Base-by-base conservation (phyloP, 2,797 vertebrate genomes). In the Astyanax mexicanus region DNA sequence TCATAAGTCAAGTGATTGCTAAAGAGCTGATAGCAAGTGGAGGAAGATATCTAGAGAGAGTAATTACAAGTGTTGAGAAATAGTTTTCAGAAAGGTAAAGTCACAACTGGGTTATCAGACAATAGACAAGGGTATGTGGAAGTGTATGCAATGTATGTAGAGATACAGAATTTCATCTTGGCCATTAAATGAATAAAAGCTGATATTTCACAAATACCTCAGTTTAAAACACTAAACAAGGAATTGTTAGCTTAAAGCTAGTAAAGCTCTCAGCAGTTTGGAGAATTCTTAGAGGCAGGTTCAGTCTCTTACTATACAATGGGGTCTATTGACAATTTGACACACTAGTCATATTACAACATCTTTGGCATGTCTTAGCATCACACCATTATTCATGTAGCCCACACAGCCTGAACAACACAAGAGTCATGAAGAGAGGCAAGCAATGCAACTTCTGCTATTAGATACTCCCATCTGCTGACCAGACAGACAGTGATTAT, bases 331-430 rank as follows among this genome's bases (percentile, higher is more conserved):
- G 21, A 64, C 3, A 11, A 19, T 4, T 32, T 42, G 55, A 65
- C 49, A 72, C 64, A 52, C 38, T 32, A 66, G 72, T 69, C 38
- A 37, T 61, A 65, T 79, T 80, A 70, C 83, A 85, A 82, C 84
- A 87, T 81, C 61, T 58, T 77, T 51, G 75, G 73, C 85, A 84
- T 84, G 62, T 73, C 52, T 32, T 58, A 32, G 47, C 29, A 68
- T 67, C 40, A 74, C 75, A 70, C n/a, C 37, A 67, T 72, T 55
- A 40, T 45, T 74, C 66, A 10, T 49, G 54, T 67, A 47, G 32
- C 52, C n/a, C 67, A 51, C 19, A 40, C n/a, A 57, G 37, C 62
- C 35, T 68, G 68, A 72, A 49, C n/a, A 72, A 49, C n/a, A 27
- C 45, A 62, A 6, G 29, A 57, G 40, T 79, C 71, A 72, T 32